These are phyloP conservation scores for Rhabdophis nuchalis DNA, from an alignment of 2,797 vertebrate genomes.

Conservation along the genomic window DNA sequence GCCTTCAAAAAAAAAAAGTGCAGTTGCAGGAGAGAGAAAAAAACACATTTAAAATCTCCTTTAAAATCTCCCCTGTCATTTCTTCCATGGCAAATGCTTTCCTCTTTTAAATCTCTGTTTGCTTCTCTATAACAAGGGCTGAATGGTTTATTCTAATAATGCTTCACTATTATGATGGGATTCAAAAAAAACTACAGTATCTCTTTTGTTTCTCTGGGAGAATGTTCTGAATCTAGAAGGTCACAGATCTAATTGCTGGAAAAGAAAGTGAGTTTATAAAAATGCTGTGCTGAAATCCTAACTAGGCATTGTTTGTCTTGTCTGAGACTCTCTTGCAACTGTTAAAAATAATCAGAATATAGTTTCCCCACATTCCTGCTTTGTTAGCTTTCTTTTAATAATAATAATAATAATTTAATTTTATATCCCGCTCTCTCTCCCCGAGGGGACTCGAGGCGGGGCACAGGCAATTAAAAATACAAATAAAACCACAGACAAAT, in stretches of 20 bases:
- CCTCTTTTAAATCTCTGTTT: constrained; percentile 8
- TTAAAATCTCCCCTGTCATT: not conserved
- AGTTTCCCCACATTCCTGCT: not conserved
- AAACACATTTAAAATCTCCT: not conserved
- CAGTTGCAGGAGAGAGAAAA: not conserved
- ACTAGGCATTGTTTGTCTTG: not conserved
- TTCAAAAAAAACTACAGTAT: not conserved
- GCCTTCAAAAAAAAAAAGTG: not conserved
- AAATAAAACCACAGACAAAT: no score
- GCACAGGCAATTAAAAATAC: no score
- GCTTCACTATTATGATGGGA: not conserved
- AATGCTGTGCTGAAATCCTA: not conserved
- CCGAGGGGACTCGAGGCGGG: no score
- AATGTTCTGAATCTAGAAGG: not conserved
- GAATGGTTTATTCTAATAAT: not conserved
- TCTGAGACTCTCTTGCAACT: not conserved
- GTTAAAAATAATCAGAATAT: not conserved
- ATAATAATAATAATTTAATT: no score
- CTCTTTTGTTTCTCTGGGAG: not conserved
- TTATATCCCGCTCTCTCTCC: no score
- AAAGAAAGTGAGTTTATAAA: not conserved
- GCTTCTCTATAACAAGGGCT: not conserved
- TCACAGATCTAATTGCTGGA: not conserved
- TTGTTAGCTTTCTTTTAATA: not conserved
- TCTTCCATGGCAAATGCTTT: not conserved